Base-by-base conservation (phyloP, 2,888 invertebrate genomes). In the Anodontia alba region DNA sequence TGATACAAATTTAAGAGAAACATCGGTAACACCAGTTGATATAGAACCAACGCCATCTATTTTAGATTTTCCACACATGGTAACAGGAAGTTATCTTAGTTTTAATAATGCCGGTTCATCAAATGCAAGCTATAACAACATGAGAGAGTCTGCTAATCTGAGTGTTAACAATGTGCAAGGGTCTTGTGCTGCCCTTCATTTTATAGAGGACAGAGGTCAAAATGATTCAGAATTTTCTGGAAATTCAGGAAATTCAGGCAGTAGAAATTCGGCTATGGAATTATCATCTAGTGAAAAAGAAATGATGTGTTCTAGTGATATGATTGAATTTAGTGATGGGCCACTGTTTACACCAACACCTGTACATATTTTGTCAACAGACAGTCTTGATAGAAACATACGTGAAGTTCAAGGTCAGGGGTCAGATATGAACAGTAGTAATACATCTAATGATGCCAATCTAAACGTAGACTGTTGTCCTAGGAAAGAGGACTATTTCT, bases 301-400 rank as follows among this genome's bases (percentile, higher is more conserved):
- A 66, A 91, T 92, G 89, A 90, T 92, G 90, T 92, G 91, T 49
- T 92, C 92, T 7, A 92, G 92, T 89, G 92, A 92, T 74, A 88
- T 92, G 88, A 81, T 92, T 8, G 91, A 92, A 36, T 88, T 92
- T 51, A 91, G 91, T 83, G 90, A 90, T 79, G 91, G 91, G n/a
- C 91, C 92, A 10, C 76, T 92, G n/a, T 92, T 92, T 77, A 91
- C 92, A 15, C 92, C 92, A n/a, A 89, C 91, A 8, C 91, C 90
- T 1, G 88, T 90, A 7, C 86, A 83, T 70, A 72, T 81, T 54
- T 77, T 86, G 23, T 88, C 83, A 2, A 88, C 89, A 7, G 90
- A 90, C 76, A 90, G 91, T 78, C 71, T 90, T 26, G 89, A 89
- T 74, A 87, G 83, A 46, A 83, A 77, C 46, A 23, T 78, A 71